These are phyloP conservation scores for Pyralis farinalis DNA, from an alignment of 2,888 invertebrate genomes.

Conservation along the genomic window DNA sequence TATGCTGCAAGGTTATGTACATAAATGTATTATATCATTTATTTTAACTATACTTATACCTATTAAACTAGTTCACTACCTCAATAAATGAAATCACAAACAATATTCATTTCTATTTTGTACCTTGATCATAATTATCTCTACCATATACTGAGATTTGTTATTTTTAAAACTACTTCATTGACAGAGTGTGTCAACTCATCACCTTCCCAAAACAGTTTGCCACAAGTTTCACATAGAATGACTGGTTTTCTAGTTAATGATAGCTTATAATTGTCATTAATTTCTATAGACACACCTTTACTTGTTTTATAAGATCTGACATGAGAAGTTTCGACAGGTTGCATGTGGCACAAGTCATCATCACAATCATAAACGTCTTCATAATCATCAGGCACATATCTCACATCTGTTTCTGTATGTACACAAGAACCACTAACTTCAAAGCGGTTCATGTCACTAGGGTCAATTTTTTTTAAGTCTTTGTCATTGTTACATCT, in stretches of 20 bases:
- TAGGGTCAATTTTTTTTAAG: constrained; percentile 39
- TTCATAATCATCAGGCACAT: constrained; percentile 41
- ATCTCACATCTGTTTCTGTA: constrained; percentile 18
- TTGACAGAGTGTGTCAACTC: constrained; percentile 42
- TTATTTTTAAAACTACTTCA: constrained; percentile 38
- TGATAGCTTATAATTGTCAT: constrained; percentile 63
- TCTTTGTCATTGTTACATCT: constrained; percentile 70
- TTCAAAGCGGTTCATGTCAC: constrained; percentile 51
- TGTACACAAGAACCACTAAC: constrained; percentile 28
- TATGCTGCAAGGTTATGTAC: not conserved
- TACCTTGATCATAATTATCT: constrained; percentile 20
- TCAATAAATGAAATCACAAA: constrained; percentile 12
- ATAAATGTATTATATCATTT: not conserved
- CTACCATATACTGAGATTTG: constrained; percentile 31
- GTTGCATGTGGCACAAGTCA: constrained; percentile 39
- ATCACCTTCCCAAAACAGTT: constrained; percentile 86
- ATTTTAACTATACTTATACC: not conserved
- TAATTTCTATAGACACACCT: constrained; percentile 78
- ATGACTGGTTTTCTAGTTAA: constrained; percentile 79
- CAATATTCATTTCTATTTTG: constrained; percentile 12
- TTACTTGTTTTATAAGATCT: constrained; percentile 69
- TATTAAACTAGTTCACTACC: constrained; percentile 6
- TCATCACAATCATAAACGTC: constrained; percentile 57
- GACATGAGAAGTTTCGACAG: constrained; percentile 6
- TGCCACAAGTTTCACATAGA: constrained; percentile 87